These are phyloP conservation scores for Orycteropus afer DNA, from an alignment of 2,113 vertebrate species.

Conservation along the genomic window DNA sequence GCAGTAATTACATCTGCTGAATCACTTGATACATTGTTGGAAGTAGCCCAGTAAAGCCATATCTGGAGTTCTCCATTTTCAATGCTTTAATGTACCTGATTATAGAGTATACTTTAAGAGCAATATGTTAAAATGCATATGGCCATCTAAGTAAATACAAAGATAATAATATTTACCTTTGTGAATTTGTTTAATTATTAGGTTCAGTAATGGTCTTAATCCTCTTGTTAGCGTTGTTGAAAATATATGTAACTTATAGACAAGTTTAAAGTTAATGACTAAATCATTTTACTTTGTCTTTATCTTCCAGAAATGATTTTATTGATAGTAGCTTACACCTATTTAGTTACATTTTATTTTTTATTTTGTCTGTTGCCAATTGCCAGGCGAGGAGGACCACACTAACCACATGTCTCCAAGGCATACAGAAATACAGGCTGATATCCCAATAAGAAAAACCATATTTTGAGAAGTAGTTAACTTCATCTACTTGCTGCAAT, in stretches of 20 bases:
- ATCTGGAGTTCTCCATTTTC: constrained; percentile 83
- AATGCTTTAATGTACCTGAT: constrained; percentile 80
- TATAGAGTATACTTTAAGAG: constrained; percentile 68
- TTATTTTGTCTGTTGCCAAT: not conserved
- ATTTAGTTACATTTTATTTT: not conserved
- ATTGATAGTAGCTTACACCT: not conserved
- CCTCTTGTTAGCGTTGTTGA: constrained; percentile 24
- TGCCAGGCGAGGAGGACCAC: not conserved
- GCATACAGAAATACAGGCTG: not conserved
- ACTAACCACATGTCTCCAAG: not conserved
- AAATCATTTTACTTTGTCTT: not conserved
- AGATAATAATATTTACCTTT: constrained; percentile 33
- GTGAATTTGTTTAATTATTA: constrained; percentile 45
- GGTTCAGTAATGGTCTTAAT: not conserved
- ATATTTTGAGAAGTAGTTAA: not conserved
- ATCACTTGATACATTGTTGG: constrained; percentile 89
- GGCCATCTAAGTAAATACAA: constrained; percentile 20
- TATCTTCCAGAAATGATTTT: not conserved
- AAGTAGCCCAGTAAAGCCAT: constrained; percentile 87
- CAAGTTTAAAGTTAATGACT: not conserved
- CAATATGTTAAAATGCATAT: not conserved
- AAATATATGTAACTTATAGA: not conserved
- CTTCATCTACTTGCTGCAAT: not conserved
- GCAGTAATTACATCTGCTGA: constrained; percentile 89
- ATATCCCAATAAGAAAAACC: not conserved